These are phyloP conservation scores for Melinopterus prodromus DNA, from an alignment of 2,888 invertebrate species.

Conservation along the genomic window DNA sequence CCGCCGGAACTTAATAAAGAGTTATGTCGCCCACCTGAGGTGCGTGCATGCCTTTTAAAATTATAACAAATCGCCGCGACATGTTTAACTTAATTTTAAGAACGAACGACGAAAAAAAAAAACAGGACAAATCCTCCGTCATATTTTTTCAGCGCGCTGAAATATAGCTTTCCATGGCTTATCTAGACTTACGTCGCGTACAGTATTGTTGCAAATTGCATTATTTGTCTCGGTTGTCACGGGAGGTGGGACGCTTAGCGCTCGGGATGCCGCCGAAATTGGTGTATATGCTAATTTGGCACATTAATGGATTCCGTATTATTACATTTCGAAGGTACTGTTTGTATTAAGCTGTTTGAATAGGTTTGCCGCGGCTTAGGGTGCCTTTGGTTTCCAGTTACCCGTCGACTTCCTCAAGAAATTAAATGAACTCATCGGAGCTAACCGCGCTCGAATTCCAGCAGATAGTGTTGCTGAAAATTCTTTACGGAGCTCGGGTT, in stretches of 20 bases:
- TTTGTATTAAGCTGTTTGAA: constrained; percentile 56
- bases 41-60: not conserved
- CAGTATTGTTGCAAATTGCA: constrained; percentile 42
- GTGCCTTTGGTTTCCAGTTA: constrained; percentile 30
- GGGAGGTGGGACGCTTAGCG: constrained; percentile 49
- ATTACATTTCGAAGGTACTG: constrained; percentile 56
- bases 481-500: not conserved
- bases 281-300: constrained; percentile 57
- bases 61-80: constrained; percentile 16
- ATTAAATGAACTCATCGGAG: constrained; percentile 40
- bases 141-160: constrained; percentile 5
- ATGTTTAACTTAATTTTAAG: not conserved
- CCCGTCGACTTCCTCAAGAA: constrained; percentile 48
- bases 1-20: not conserved
- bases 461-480: constrained; percentile 7
- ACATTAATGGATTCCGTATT: constrained; percentile 57
- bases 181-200: constrained; percentile 30
- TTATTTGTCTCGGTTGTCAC: constrained; percentile 47
- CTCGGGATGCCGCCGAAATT: constrained; percentile 45
- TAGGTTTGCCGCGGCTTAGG: constrained; percentile 50
- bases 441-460: constrained; percentile 22
- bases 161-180: constrained; percentile 26
- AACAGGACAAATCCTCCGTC: not conserved
- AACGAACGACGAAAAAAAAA: not conserved
- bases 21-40: not conserved